Evolutionary conservation across 2,797 vertebrate species (phyloP), one percentile per base, ranked within the genome.

Genomic region (Paramormyrops hopkinsi): DNA sequence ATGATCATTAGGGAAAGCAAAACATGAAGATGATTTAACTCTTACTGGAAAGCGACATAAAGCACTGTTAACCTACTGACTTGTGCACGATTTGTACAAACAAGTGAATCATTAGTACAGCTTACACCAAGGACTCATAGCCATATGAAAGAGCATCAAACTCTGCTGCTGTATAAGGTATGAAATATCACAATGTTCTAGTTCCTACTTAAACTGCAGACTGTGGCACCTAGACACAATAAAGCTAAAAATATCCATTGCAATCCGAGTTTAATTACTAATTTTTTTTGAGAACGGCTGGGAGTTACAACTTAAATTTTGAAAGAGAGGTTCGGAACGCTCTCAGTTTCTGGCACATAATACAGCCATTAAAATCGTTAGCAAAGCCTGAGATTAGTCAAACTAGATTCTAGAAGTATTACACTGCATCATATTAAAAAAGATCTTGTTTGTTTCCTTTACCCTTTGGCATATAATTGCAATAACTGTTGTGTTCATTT

Each of bases 161-260:
- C 29, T 73, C 65, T 33, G 11, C 12, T 37, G 29, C 65, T 73
- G 17, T 37, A 4, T 73, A 12, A 73, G 65, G 4, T 37, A 87
- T 37, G 86, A 79, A 79, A n/a, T 56, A 19, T 19, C 41, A 50
- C 46, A 48, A 12, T 48, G 29, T 89, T 56, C n/a, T 65, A 19
- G 3, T 4, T 33, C 84, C 44, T 62, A 14, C 44, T 59, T 19
- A 56, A 62, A 65, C 37, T 62, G 56, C 14, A 48, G 82, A 25
- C 62, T 53, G 54, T n/a, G 19, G 62, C 12, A 37, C 17, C 56
- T 2, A 87, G 50, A 69, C 84, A 79, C 33, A 37, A 48, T 37
- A 79, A 53, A 69, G 89, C 89, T 76, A 76, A 87, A 22, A 44
- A 76, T 86, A 48, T 25, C 22, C 62, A 51, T 41, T 73, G 12